Percentiles rank a stretch among this genome's conserved stretches.
Conservation (phyloP, 2,888 invertebrate species). For the Myopa testacea region DNA sequence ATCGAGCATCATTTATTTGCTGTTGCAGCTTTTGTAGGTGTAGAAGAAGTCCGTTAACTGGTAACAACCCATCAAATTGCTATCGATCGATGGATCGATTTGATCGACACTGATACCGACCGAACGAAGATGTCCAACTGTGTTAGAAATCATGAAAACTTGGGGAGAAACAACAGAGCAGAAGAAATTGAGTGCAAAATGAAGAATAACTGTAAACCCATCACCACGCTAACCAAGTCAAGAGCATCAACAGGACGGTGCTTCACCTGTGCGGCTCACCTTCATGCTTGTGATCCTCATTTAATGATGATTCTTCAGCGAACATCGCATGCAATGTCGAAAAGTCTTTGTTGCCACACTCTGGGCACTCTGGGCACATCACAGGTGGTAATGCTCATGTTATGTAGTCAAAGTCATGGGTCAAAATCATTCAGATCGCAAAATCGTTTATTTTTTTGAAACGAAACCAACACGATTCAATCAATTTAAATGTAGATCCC, state of each 20-base stretch:
- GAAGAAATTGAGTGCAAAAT: constrained; percentile 43
- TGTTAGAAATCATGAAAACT: constrained; percentile 43
- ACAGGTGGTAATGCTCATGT: constrained; percentile 56
- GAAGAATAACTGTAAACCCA: background rate
- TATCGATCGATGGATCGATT: background rate
- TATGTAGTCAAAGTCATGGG: constrained; percentile 50
- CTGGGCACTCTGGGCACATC: constrained; percentile 52
- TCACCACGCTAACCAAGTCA: background rate
- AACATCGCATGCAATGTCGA: constrained; percentile 2
- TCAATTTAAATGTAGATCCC: background rate
- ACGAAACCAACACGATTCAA: constrained; percentile 21
- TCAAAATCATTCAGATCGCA: constrained; percentile 51
- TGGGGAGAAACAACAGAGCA: constrained; percentile 46
- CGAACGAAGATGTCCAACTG: constrained; percentile 1
- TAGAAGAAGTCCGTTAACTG: constrained; percentile 2
- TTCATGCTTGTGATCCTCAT: no score
- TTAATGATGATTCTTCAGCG: constrained; percentile 1
- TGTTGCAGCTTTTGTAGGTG: no score
- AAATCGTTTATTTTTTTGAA: constrained; percentile 49
- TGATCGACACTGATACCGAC: no score
- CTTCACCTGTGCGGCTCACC: no score
- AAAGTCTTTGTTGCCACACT: background rate
- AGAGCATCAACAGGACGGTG: background rate
- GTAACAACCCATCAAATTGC: background rate
- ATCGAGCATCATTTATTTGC: background rate